Conservation (phyloP, 1,140 invertebrate species). For the Aphis gossypii region DNA sequence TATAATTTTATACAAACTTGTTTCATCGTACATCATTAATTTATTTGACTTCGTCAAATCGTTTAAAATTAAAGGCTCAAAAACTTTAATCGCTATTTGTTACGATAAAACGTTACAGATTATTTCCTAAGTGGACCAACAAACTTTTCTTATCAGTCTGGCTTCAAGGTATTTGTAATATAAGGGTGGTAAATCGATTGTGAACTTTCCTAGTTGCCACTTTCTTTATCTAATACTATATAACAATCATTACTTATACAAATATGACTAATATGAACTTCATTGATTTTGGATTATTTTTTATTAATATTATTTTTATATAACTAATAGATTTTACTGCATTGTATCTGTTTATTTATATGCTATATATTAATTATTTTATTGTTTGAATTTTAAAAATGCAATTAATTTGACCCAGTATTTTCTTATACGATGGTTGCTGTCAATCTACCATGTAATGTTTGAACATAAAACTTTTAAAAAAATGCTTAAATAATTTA, state of each 20-base stretch:
- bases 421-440: neutral
- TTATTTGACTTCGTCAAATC: slow-evolving; percentile 12
- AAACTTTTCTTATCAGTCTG: slow-evolving; percentile 43
- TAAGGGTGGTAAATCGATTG: slow-evolving; percentile 18
- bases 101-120: neutral
- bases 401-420: neutral
- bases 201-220: slow-evolving; percentile 5
- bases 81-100: slow-evolving; percentile 28
- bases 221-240: neutral
- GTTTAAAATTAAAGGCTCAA: neutral
- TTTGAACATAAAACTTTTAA: neutral
- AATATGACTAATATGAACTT: slow-evolving; percentile 8
- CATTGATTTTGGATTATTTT: neutral
- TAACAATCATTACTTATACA: slow-evolving; percentile 42
- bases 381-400: neutral
- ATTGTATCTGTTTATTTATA: too few species aligned
- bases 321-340: neutral
- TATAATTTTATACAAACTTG: neutral
- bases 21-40: slow-evolving; percentile 1
- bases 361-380: neutral
- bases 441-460: neutral
- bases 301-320: neutral
- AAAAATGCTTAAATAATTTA: neutral
- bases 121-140: slow-evolving; percentile 13
- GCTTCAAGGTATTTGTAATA: neutral